Conservation (phyloP, 37 sponge, comb jelly and placozoan species). For the Mnemiopsis leidyi region DNA sequence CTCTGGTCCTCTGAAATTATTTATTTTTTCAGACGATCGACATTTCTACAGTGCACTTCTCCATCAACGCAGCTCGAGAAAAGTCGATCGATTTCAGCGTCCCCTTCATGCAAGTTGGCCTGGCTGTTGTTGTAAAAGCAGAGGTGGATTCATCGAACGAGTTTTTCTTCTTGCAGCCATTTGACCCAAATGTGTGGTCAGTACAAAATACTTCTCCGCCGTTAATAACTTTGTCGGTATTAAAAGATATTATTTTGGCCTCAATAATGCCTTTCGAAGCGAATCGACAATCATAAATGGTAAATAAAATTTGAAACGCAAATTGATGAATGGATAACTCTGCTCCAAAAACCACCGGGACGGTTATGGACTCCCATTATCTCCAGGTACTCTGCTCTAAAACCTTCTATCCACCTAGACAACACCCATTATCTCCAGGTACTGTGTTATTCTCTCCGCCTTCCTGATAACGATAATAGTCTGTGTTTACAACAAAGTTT, state of each 20-base stretch:
- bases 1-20: too few relatives aligned
- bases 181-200: constrained; percentile 10
- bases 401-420: too few relatives aligned
- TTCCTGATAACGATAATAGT: constrained; percentile 1
- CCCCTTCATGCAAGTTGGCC: constrained; percentile 35
- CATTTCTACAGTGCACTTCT: constrained; percentile 1
- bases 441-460: not conserved
- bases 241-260: too few relatives aligned
- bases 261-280: too few relatives aligned
- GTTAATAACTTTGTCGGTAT: not conserved
- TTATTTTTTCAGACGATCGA: not conserved
- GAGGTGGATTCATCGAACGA: not conserved
- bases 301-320: too few relatives aligned
- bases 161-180: constrained; percentile 6
- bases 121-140: constrained; percentile 11
- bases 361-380: too few relatives aligned
- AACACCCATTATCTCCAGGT: not conserved
- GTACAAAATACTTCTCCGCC: not conserved
- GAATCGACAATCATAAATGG: too few relatives aligned
- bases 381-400: too few relatives aligned
- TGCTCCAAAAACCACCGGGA: too few relatives aligned
- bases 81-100: constrained; percentile 14
- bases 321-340: too few relatives aligned
- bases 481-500: constrained; percentile 26
- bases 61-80: constrained; percentile 15